Base-by-base conservation (phyloP, 1,140 invertebrate genomes). In the Drosophila nikananu region DNA sequence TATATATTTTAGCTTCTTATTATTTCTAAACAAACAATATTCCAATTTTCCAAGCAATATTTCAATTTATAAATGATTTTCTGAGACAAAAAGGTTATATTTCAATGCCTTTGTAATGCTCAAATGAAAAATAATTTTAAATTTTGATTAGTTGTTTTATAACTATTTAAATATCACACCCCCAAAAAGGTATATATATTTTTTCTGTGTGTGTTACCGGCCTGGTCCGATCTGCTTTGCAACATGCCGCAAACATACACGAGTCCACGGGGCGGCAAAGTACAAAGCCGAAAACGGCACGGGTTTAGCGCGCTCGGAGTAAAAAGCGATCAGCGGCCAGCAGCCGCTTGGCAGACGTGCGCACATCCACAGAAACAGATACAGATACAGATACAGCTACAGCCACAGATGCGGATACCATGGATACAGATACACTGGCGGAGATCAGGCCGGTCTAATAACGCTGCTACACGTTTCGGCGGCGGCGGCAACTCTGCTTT, bases 231-330 rank as follows among this genome's bases (percentile, higher is more conserved):
- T 57, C 77, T 78, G 87, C 91, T 90, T 90, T 90, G 86, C 86
- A 90, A 90, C 86, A 90, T 86, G 86, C 86, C 86, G 81, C 86
- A 90, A 89, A 83, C 70, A 55, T 63, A 70, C 81, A 71, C 80
- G 74, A 71, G 72, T 44, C 32, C 65, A 54, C 12, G 55, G 58
- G 63, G 80, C 91, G 91, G 91, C 91, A 91, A 89, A 92, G 78
- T 86, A 86, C 91, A 92, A 92, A 92, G 87, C 66, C 74, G 67
- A 89, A 92, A 92, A 92, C 91, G 91, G 91, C 91, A 92, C 91
- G 91, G 91, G 91, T 79, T 92, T 92, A 92, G 91, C 91, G 91
- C 91, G 91, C 87, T 92, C 84, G 79, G 86, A 86, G 82, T 87
- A 92, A 91, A 84, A 89, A 86, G 78, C 84, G 84, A 89, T 87